Base-by-base conservation (phyloP, 1,140 invertebrate species). In the Saccostrea echinata region DNA sequence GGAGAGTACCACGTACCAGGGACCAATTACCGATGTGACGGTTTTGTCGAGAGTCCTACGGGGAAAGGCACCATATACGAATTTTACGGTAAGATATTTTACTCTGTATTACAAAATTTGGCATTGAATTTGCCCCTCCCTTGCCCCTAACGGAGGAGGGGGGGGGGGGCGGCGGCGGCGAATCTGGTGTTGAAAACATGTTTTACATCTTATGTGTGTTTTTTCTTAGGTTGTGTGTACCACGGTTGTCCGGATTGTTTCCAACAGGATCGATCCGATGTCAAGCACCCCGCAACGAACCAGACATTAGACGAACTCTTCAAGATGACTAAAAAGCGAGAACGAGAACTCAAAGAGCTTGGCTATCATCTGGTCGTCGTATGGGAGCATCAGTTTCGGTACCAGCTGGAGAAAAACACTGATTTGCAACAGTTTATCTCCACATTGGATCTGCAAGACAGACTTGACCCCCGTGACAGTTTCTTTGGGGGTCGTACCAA, bases 401-500 rank as follows among this genome's bases (percentile, higher is more conserved):
- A 85, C 18, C 68, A 81, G 35, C 35, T 43, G 35, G 35, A 43
- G 35, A 43, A 43, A 43, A 43, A 43, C 35, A 43, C 35, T 43
- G 35, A 43, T 43, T 43, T 43, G 35, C 86, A 76, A 81, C 52
- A 21, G 83, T 86, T 90, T 89, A 52, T 89, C 12, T 24, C 84
- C 24, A 76, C n/a, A 16, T 33, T 86, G 16, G 85, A 86, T 55
- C 18, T 86, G 18, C 27, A 86, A 53, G 88, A 89, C 9, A 83
- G 88, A 84, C 43, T 89, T 18, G 84, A 89, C 43, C 53, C 83
- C 6, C 61, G 88, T n/a, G 85, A 87, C 13, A 80, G 82, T 52
- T 89, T 89, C 57, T 87, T 87, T 68, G 88, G 88, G 11, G 88
- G 88, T 30, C 51, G 88, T 6, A 89, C 88, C 8, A 87, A 89